These are phyloP conservation scores for Caenorhabditis briggsae DNA, from an alignment of 1,140 invertebrate genomes.

Conservation along the genomic window DNA sequence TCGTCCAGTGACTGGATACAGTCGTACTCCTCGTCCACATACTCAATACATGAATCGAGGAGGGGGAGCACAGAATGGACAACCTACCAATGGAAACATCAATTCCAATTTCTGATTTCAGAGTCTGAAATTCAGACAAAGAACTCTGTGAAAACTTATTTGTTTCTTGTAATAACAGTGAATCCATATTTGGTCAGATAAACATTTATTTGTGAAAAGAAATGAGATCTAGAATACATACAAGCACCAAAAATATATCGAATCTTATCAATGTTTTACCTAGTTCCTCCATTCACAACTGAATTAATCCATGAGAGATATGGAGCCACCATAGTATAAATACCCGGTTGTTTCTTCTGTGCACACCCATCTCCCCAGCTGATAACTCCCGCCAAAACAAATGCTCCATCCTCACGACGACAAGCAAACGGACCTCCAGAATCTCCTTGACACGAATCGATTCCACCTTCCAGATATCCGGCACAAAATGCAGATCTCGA, in stretches of 20 bases:
- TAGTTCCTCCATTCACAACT: constrained; percentile 13
- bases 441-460: constrained; percentile 64
- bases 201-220: not conserved
- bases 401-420: constrained; percentile 51
- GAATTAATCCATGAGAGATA: constrained; percentile 64
- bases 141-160: too few species aligned
- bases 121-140: not conserved
- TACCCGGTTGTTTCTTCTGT: constrained; percentile 65
- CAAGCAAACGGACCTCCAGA: constrained; percentile 57
- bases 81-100: not conserved
- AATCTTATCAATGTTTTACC: not conserved
- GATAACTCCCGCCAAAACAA: constrained; percentile 63
- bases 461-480: constrained; percentile 62
- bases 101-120: not conserved
- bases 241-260: not conserved
- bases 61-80: constrained; percentile 14
- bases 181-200: not conserved
- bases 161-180: too few species aligned
- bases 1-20: constrained; percentile 47
- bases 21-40: constrained; percentile 42
- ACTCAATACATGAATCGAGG: constrained; percentile 45
- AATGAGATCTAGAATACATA: not conserved
- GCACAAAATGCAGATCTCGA: constrained; percentile 61
- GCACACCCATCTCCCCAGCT: constrained; percentile 66
- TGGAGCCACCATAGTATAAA: constrained; percentile 65